Base-by-base conservation (phyloP, 2,797 vertebrate genomes). In the Coreius guichenoti region DNA sequence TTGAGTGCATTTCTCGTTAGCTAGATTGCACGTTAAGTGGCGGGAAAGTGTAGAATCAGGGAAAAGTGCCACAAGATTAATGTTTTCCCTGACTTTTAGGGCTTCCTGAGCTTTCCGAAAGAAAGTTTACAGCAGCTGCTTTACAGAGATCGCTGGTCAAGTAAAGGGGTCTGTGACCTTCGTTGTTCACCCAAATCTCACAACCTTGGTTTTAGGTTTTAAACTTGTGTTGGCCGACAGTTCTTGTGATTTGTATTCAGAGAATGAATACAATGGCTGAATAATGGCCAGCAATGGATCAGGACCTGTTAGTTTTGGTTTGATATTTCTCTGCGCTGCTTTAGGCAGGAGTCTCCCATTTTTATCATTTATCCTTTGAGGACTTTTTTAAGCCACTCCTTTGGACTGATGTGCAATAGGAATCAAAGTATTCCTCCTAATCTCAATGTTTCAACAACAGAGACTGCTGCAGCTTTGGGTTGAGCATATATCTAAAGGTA, bases 341-440 rank as follows among this genome's bases (percentile, higher is more conserved):
- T 68, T 51, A 54, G 36, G 13, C 47, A 31, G 65, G 39, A 74
- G 58, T 14, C 49, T 80, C 74, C 51, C 69, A 45, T 84, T 39
- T 61, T 67, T 61, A 77, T 68, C 47, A 79, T 49, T 56, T 67
- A 51, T 74, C 39, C 73, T 58, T 81, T 67, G 73, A 78, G 73
- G 80, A 78, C 7, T 85, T 84, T 82, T 86, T 77, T 74, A 29
- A 87, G 86, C 84, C 76, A 74, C 86, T 73, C 29, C 74, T 87
- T 84, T 85, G 86, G 86, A 70, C 83, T 85, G 83, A 82, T 82
- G 83, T 87, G 84, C 86, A 87, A 83, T 88, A 85, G 65, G 81
- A 89, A 86, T 82, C 61, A 74, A 83, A 23, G 8, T 83, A 81
- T 89, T 87, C 26, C 74, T 89, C 77, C 77, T 49, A 70, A 68